These are phyloP conservation scores for Oryzias melastigma DNA, from an alignment of 2,113 vertebrate species.

Conservation along the genomic window DNA sequence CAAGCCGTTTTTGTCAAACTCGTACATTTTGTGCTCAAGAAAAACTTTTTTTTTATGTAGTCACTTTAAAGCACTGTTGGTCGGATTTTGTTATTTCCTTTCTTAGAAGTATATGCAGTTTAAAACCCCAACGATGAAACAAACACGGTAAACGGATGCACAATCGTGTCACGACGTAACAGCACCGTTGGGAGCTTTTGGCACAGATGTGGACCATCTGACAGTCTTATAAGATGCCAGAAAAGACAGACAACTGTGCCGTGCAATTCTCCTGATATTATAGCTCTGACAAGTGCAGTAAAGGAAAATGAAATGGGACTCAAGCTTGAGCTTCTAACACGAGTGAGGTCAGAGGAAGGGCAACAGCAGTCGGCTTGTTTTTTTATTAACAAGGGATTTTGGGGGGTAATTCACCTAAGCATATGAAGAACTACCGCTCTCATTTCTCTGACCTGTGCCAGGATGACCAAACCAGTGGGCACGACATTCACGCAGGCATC, in stretches of 20 bases:
- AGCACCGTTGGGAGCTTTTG: conserved; percentile 2
- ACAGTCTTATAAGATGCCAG: conserved; percentile 12
- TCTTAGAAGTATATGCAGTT: not conserved
- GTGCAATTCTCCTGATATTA: not conserved
- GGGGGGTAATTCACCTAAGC: conserved; percentile 13
- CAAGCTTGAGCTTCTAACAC: not conserved
- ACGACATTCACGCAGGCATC: conserved; percentile 4
- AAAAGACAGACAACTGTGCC: not conserved
- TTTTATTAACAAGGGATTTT: conserved; percentile 1
- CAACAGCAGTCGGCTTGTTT: not conserved
- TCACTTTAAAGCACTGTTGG: not conserved
- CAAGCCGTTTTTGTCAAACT: too few relatives aligned
- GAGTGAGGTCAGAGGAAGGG: conserved; percentile 20
- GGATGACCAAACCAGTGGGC: conserved; percentile 11
- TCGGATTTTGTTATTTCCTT: not conserved
- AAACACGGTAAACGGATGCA: not conserved
- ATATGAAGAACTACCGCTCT: conserved; percentile 12
- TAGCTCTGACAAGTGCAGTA: not conserved
- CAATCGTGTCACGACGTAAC: conserved; percentile 14
- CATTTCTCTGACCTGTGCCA: conserved; percentile 10
- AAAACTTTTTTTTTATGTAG: too few relatives aligned
- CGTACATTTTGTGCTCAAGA: too few relatives aligned
- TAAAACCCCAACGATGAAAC: conserved; percentile 1
- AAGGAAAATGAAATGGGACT: conserved; percentile 21
- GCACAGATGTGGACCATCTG: conserved; percentile 16